A percentile compares a stretch with the other conserved stretches of the same genome.
Evolutionary conservation across 2,113 vertebrate genomes (phyloP).

Genomic region (Setophaga kirtlandii): DNA sequence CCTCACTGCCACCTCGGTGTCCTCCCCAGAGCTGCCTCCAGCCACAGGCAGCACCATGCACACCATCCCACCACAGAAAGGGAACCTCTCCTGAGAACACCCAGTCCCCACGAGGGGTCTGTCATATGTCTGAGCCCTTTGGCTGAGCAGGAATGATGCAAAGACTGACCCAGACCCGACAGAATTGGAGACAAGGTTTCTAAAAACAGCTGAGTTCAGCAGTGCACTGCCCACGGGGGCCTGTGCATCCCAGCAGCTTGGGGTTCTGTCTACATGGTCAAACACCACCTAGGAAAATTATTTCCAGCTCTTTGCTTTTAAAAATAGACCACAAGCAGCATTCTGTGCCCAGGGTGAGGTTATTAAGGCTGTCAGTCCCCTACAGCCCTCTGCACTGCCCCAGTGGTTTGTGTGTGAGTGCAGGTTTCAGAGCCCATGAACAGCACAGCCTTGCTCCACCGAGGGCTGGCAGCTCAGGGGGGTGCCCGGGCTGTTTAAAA

Average conservation of each 20-base stretch:
- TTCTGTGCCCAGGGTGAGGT: background rate
- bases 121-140: background rate
- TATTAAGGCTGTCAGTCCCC: background rate
- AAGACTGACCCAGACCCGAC: background rate
- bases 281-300: background rate
- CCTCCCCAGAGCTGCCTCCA: background rate
- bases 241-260: background rate
- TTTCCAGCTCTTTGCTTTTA: slow-evolving; percentile 9
- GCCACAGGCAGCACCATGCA: fast-evolving
- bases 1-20: fast-evolving
- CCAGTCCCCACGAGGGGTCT: background rate
- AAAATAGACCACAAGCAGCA: background rate
- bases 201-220: background rate
- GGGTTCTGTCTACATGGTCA: background rate
- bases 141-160: background rate
- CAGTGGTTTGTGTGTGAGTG: background rate
- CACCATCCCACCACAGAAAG: fast-evolving
- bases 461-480: background rate
- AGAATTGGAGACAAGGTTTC: background rate
- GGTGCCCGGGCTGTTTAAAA: slow-evolving; percentile 10
- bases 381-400: background rate
- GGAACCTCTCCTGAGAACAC: background rate
- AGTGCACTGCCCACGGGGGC: background rate
- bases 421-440: background rate
- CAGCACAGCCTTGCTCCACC: background rate